These are phyloP conservation scores for Chlorodrepanis virens DNA, from an alignment of 2,113 vertebrate genomes.

Conservation along the genomic window DNA sequence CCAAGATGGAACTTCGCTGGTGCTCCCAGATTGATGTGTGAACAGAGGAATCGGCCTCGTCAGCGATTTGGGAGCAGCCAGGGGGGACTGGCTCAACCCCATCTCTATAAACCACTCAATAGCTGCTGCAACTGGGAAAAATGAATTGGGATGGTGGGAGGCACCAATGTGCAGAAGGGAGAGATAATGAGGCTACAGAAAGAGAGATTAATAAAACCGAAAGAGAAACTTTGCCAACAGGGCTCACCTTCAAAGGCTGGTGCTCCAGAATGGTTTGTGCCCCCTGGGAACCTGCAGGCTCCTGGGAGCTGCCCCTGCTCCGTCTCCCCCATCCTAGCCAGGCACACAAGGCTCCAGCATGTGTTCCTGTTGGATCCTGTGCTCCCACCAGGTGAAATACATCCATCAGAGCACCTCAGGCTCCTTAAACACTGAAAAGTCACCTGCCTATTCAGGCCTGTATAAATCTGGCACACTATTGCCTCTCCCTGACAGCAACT, in stretches of 20 bases:
- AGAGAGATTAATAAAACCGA: neutral
- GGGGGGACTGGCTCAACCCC: neutral
- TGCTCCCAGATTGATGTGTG: slow-evolving; percentile 16
- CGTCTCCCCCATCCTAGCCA: neutral
- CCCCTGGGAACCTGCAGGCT: neutral
- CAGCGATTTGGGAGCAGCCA: neutral
- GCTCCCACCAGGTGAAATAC: neutral
- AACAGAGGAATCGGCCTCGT: neutral
- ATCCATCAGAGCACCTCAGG: neutral
- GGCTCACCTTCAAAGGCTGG: neutral
- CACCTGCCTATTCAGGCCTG: neutral
- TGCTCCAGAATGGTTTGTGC: neutral
- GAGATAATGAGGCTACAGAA: neutral
- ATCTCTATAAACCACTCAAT: neutral
- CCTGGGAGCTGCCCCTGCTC: neutral
- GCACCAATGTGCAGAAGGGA: neutral
- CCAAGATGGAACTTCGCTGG: slow-evolving; percentile 7
- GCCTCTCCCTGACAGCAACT: neutral
- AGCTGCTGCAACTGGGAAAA: slow-evolving; percentile 6
- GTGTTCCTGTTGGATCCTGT: neutral
- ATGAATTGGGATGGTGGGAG: neutral
- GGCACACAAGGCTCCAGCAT: neutral
- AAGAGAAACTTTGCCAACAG: neutral
- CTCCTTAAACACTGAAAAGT: neutral
- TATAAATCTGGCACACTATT: neutral